Percentiles rank a stretch among this genome's conserved stretches.
These are phyloP conservation scores for Formica exsecta DNA, from an alignment of 1,140 invertebrate species.

Conservation along the genomic window DNA sequence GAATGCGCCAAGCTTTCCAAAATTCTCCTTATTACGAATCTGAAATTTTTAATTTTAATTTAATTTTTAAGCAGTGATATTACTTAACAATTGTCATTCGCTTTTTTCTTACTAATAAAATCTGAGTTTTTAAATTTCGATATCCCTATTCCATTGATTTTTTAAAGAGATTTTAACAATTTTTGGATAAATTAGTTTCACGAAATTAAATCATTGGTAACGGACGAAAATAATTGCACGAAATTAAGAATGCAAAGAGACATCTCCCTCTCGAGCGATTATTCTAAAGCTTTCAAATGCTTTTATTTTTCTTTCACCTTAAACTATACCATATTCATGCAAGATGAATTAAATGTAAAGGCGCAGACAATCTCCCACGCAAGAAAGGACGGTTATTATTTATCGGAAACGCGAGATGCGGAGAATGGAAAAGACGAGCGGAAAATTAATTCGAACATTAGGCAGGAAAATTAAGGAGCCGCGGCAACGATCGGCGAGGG, in stretches of 20 bases:
- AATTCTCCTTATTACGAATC: background rate
- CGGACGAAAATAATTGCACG: background rate
- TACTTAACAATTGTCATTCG: background rate
- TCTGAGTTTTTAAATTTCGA: background rate
- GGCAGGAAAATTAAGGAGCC: constrained; percentile 81
- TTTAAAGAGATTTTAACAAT: background rate
- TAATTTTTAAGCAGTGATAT: background rate
- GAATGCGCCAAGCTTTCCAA: background rate
- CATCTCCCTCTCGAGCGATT: background rate
- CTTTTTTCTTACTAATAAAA: background rate
- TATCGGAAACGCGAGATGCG: constrained; percentile 22
- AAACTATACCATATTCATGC: background rate
- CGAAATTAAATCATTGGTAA: background rate
- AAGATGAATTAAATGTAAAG: background rate
- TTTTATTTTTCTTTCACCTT: background rate
- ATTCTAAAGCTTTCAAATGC: background rate
- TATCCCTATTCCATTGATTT: background rate
- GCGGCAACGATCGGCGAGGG: constrained; percentile 63
- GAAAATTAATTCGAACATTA: constrained; percentile 83
- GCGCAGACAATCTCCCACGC: constrained; percentile 24
- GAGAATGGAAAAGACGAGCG: constrained; percentile 70
- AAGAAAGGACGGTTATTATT: constrained; percentile 23
- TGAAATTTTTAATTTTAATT: background rate
- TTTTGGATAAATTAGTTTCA: background rate
- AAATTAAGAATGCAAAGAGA: background rate